Evolutionary conservation across 2,888 invertebrate genomes (phyloP), one percentile per base, ranked within the genome.

Genomic region (Phortica okadai): DNA sequence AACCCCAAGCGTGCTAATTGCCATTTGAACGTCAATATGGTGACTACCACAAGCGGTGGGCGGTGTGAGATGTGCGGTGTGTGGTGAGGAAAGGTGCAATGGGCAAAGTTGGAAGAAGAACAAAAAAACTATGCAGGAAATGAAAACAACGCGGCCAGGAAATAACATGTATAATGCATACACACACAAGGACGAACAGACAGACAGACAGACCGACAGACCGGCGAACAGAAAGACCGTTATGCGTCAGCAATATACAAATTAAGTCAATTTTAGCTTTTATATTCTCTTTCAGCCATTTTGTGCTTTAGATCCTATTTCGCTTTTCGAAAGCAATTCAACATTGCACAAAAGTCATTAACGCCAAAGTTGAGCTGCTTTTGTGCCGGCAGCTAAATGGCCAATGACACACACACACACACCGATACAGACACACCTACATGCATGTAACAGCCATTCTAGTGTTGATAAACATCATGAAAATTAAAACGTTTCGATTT

Each of bases 1-100:
- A 59, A 21, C 59, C 59, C 16, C n/a, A 6, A 59, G 59, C 21
- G 59, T 59, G 59, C 59, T 59, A 59, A 59, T 59, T 59, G 59
- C 21, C 59, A 21, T 59, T 59, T 59, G 59, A 59, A 59, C 21
- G 59, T 59, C 7, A 21, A 59, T n/a, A 59, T 59, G 59, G 4
- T 16, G 14, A 7, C 2, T 14, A 2, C 2, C n/a, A 1, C 3
- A 21, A 59, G 59, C n/a, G n/a, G 59, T 7, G n/a, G 1, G 50
- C 8, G 50, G 21, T 21, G 21, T 21, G 21, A 21, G 21, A 21
- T 21, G 59, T 59, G 59, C 8, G 21, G 21, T 21, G 59, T 59
- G 59, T n/a, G 5, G 14, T 8, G 45, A 6, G 45, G 45, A 50
- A 50, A 50, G 2, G 5, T 2, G 50, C 6, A 50, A 1, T 33